Base-by-base conservation (phyloP, 2,888 invertebrate genomes). In the Tipula confusa region DNA sequence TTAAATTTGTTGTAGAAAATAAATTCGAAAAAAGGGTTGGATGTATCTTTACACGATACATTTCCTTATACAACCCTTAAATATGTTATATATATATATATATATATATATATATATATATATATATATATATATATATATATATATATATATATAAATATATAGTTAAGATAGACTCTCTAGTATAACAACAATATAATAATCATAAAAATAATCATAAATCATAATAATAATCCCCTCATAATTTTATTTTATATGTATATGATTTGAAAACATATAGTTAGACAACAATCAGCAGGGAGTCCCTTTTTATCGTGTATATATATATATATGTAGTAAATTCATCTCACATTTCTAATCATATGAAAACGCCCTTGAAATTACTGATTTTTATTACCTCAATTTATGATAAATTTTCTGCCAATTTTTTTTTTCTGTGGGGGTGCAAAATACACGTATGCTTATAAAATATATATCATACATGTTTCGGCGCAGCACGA, bases 181-280 rank as follows among this genome's bases (percentile, higher is more conserved):
- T 18, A 48, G 18, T 18, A 6, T 33, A 48, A 15, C 48, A 48
- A 48, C 18, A 48, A 18, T 18, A 48, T 48, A 48, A 48, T 48
- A 48, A 48, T 48, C 48, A 48, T 48, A 48, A 48, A 48, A 48
- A 48, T 48, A 48, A 48, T 48, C 48, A 48, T 48, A 48, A 48
- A 48, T 48, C 48, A 48, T 48, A 48, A 48, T 48, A 15, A 48
- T 48, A 48, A 48, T 48, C 48, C 48, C 48, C n/a, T 9, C 9
- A 48, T 48, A 48, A 48, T 48, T 48, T 48, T 48, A 48, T 48
- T 15, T 48, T 48, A 48, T 18, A n/a, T n/a, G n/a, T 18, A 4
- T 18, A 48, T 48, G 18, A 48, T 48, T 48, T 18, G 48, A 48
- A 48, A 48, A 48, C 18, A 38, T 38, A 48, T 11, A 48, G 48